Evolutionary conservation across 2,797 vertebrate genomes (phyloP), one percentile per base, ranked within the genome.

Genomic region (Petrocephalus sullivani): DNA sequence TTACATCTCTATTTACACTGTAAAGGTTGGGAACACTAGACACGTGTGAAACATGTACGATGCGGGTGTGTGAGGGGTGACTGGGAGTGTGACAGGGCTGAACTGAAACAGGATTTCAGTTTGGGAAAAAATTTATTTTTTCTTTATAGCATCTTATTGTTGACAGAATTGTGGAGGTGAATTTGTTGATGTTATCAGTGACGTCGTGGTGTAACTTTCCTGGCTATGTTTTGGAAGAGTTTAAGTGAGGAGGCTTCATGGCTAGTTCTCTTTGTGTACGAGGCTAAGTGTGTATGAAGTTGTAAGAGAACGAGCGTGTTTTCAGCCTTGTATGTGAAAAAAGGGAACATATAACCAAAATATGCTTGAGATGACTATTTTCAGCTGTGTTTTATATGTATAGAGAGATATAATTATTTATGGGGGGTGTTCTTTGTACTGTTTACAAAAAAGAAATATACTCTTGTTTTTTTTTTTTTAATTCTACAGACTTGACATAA

Each of bases 391-490:
- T 88, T 87, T 82, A 87, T 60, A 84, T 85, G 83, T 89, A 89
- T 75, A 91, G 88, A 90, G 75, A 89, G 28, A 91, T 64, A 88
- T 88, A 87, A 90, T 78, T 91, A 92, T 92, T 91, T 90, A 91
- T 91, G 88, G 67, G 86, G 85, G 84, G 91, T 85, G 64, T 75
- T n/a, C 5, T 88, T 86, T 92, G 67, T 88, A 89, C 87, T 89
- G 64, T 91, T 85, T 71, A 89, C 82, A 89, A 85, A 88, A 88
- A 90, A 88, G 89, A 61, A 89, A 86, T 78, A 87, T 37, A 88
- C 81, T 85, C 57, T 85, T 28, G 28, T 28, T 90, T 21, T 90
- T 83, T 14, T 83, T 54, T 88, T 41, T 7, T 12, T 6, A 75
- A 57, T 91, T 91, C 90, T 89, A 89, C 87, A 89, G 49, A 60